Conservation (phyloP, 2,113 vertebrate species). For the Uria aalge region DNA sequence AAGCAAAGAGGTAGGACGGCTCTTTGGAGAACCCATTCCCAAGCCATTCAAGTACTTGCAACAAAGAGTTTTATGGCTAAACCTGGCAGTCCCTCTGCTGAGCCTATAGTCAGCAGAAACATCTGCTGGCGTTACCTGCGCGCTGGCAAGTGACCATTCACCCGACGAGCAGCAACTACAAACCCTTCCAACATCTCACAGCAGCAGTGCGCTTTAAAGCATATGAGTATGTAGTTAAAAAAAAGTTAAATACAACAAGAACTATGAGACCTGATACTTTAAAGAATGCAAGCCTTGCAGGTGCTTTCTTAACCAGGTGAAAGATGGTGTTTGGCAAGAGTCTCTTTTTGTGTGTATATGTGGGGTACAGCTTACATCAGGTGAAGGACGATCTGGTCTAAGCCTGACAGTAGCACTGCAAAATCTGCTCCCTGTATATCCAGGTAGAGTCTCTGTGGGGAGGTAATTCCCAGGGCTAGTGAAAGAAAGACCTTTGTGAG, state of each 20-base stretch:
- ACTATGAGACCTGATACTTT: not conserved
- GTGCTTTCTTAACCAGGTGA: not conserved
- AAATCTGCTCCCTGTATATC: not conserved
- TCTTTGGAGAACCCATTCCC: not conserved
- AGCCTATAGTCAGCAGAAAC: not conserved
- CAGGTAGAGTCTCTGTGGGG: not conserved
- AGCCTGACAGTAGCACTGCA: not conserved
- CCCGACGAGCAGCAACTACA: not conserved
- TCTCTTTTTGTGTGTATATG: not conserved
- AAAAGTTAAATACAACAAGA: not conserved
- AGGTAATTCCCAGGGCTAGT: not conserved
- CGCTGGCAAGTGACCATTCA: not conserved
- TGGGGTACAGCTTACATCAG: not conserved
- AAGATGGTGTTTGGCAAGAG: not conserved
- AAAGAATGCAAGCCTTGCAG: not conserved
- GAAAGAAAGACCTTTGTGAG: not conserved
- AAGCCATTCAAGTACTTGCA: not conserved
- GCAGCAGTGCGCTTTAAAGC: not conserved
- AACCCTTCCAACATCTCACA: not conserved
- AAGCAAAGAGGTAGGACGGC: not conserved
- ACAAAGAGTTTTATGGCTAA: not conserved
- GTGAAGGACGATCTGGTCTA: not conserved
- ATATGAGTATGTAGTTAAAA: not conserved
- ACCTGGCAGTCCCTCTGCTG: not conserved
- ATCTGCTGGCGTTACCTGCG: not conserved